Evolutionary conservation across 2,113 vertebrate genomes (phyloP).

Genomic region (Tachysurus fulvidraco): DNA sequence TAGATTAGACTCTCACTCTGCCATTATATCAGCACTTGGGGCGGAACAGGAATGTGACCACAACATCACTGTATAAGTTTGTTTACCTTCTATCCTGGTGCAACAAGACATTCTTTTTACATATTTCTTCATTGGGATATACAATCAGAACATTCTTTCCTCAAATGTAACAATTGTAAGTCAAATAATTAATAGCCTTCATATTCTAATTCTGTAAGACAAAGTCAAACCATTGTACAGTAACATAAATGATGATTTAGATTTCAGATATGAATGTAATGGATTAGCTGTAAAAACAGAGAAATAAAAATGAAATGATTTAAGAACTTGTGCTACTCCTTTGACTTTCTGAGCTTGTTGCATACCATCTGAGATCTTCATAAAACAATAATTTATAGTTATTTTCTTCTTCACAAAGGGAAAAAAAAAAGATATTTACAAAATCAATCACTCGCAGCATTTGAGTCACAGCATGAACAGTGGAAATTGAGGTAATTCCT

Average conservation of each 20-base stretch:
- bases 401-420: conserved; percentile 48
- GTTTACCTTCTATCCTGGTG: neutral
- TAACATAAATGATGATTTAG: neutral
- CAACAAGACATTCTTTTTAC: too few species aligned
- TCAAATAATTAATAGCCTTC: conserved; percentile 2
- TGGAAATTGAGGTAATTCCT: conserved; percentile 55
- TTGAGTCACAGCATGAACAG: conserved; percentile 51
- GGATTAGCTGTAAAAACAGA: conserved; percentile 13
- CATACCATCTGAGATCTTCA: conserved; percentile 40
- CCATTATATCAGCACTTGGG: neutral
- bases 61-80: neutral
- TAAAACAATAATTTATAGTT: conserved; percentile 50
- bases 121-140: neutral
- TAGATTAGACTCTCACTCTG: conserved; percentile 13
- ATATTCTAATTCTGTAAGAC: neutral
- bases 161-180: neutral
- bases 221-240: neutral
- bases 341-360: conserved; percentile 19
- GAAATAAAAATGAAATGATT: conserved; percentile 26
- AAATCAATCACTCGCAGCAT: conserved; percentile 40
- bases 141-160: neutral
- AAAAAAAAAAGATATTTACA: conserved; percentile 50
- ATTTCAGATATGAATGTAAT: conserved; percentile 1
- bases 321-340: conserved; percentile 42
- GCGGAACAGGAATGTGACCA: neutral